Conservation (phyloP, 2,113 vertebrate genomes). For the Oryzias melastigma region DNA sequence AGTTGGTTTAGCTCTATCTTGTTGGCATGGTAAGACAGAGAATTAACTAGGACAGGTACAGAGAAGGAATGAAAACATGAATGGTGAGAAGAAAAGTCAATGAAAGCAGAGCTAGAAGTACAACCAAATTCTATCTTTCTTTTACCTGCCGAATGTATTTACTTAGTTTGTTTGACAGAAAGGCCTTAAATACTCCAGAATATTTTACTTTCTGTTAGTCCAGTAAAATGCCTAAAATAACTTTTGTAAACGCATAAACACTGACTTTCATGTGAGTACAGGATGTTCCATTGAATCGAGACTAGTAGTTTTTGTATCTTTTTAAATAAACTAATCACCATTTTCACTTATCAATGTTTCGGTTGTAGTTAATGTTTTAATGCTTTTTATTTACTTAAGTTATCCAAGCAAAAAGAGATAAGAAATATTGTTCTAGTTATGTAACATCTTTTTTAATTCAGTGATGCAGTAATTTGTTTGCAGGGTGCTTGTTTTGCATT, state of each 20-base stretch:
- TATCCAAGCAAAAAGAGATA: no score
- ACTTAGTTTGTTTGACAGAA: slow-evolving; percentile 1
- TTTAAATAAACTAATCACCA: no score
- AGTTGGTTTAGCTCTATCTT: slow-evolving; percentile 40
- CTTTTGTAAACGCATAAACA: no score
- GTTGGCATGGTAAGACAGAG: slow-evolving; percentile 35
- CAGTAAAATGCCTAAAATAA: no score
- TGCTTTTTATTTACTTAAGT: no score
- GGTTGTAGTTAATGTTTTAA: no score
- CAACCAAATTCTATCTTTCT: slow-evolving; percentile 16
- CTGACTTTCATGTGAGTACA: no score
- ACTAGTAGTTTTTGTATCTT: no score
- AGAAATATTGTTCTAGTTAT: neutral
- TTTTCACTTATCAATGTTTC: no score
- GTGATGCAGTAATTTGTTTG: neutral
- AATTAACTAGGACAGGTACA: slow-evolving; percentile 21
- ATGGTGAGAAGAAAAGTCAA: slow-evolving; percentile 22
- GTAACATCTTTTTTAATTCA: neutral
- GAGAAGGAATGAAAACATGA: slow-evolving; percentile 30
- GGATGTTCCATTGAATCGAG: no score
- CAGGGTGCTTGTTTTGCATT: no score
- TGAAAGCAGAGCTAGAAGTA: slow-evolving; percentile 7
- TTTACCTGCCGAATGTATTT: neutral
- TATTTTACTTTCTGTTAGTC: no score
- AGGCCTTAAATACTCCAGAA: neutral